These are phyloP conservation scores for Blastobasis lacticolella DNA, from an alignment of 2,888 invertebrate genomes.

Conservation along the genomic window DNA sequence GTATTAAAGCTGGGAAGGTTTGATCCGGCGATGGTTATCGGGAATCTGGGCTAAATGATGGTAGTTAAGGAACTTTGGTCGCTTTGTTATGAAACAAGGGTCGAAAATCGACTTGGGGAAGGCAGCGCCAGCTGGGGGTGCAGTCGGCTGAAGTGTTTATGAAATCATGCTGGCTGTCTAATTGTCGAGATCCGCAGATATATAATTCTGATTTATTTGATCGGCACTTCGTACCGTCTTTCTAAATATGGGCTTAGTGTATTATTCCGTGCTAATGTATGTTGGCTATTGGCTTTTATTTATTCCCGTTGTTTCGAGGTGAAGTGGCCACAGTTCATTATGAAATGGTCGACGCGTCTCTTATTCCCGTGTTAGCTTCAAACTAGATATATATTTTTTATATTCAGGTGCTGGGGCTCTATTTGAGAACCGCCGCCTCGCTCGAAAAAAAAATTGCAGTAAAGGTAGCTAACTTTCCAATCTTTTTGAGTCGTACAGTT, in stretches of 20 bases:
- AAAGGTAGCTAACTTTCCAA: no score
- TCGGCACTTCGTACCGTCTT: neutral
- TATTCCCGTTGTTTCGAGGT: no score
- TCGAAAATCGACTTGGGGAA: constrained; percentile 5
- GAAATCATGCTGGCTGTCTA: constrained; percentile 7
- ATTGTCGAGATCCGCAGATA: constrained; percentile 9
- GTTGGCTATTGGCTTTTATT: no score
- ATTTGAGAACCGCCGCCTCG: no score
- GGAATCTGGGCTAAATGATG: constrained; percentile 11
- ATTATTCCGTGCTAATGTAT: no score
- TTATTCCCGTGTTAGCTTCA: no score
- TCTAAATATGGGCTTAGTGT: neutral
- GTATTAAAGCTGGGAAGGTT: constrained; percentile 1
- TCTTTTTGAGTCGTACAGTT: no score
- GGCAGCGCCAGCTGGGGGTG: constrained; percentile 10
- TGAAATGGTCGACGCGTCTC: no score
- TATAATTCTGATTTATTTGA: constrained; percentile 5
- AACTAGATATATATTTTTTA: no score
- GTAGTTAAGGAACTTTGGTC: constrained; percentile 10
- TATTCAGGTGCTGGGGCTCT: no score
- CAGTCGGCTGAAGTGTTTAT: constrained; percentile 11
- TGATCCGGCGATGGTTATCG: constrained; percentile 2
- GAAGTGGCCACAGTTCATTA: no score
- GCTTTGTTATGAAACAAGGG: constrained; percentile 10
- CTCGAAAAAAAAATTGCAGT: no score